phyloP scores from a whole-genome alignment of 2,888 invertebrate genomes.

The Tenthredo mesomela region DNA sequence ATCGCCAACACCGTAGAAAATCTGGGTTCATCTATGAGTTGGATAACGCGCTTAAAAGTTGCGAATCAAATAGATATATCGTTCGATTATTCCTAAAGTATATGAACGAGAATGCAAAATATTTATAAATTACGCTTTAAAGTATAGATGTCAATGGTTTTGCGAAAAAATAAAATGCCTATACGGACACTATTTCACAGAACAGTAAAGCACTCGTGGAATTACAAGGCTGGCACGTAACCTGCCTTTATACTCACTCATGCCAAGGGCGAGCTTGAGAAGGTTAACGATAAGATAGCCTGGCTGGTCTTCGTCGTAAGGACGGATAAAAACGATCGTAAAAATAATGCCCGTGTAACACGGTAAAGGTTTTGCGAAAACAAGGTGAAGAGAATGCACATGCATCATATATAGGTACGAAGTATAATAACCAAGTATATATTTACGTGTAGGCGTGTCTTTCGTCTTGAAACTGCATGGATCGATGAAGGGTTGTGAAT shows the following conservation, averaged over 20 bases:
- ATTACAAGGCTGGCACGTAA: conserved; percentile 11
- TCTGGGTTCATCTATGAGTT: neutral
- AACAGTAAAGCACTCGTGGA: neutral
- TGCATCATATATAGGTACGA: neutral
- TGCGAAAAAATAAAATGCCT: neutral
- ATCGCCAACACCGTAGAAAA: neutral
- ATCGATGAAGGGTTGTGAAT: neutral
- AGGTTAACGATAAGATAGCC: conserved; percentile 5
- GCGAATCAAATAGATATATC: neutral
- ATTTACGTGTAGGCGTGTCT: conserved; percentile 34
- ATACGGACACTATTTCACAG: neutral
- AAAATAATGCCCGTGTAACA: conserved; percentile 24
- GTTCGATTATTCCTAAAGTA: neutral
- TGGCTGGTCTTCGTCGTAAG: conserved; percentile 18
- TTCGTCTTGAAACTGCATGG: neutral
- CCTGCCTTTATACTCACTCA: neutral
- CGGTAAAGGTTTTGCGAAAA: conserved; percentile 9
- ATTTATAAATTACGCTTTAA: neutral
- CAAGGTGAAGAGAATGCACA: conserved; percentile 9
- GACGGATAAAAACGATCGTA: conserved; percentile 36
- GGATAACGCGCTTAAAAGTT: neutral
- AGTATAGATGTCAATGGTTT: neutral
- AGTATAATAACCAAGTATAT: neutral
- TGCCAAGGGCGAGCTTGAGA: conserved; percentile 24
- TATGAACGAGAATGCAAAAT: neutral